Evolutionary conservation across 2,113 vertebrate genomes (phyloP), one percentile per base, ranked within the genome.

Genomic region (Globicephala melas): DNA sequence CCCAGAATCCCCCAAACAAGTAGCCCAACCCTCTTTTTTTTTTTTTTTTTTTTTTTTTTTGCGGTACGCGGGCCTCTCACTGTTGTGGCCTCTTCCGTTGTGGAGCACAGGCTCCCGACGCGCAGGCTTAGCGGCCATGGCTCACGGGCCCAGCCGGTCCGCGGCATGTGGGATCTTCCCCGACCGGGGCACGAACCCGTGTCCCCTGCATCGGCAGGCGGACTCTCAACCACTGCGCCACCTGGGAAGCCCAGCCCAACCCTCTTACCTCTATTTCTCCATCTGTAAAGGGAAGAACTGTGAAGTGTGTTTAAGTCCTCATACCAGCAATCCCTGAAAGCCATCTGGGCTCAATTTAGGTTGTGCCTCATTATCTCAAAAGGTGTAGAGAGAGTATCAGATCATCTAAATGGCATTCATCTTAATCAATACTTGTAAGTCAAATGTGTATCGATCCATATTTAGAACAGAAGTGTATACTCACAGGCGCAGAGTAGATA

Each of bases 261-360:
- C 33, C 73, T 63, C 68, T 91, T n/a, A 41, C 36, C n/a, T 88
- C 89, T 60, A 21, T 82, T 96, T 98, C 97, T 96, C 96, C 96
- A 86, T 86, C 80, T 91, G 65, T 80, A 74, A 85, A 95, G 60
- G 82, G 58, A 86, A 91, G 73, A 84, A 47, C 63, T 47, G 50
- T 55, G 41, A 81, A 81, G 41, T 44, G 12, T 77, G 63, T 71
- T 73, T 80, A 53, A 50, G 63, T 92, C 18, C 76, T 92, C 83
- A 79, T 76, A 33, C 4, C 21, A 50, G 38, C 44, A 67, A 84
- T 60, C n/a, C 23, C 55, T n/a, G 47, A 76, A 71, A 95, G 60
- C 65, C 74, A 60, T 80, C 41, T 23, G 87, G 94, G 87, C 89
- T 67, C 31, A 44, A 50, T 67, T 79, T 88, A 84, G 79, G 23